phyloP scores from a whole-genome alignment of 1,140 invertebrate genomes.

The Mercenaria mercenaria region DNA sequence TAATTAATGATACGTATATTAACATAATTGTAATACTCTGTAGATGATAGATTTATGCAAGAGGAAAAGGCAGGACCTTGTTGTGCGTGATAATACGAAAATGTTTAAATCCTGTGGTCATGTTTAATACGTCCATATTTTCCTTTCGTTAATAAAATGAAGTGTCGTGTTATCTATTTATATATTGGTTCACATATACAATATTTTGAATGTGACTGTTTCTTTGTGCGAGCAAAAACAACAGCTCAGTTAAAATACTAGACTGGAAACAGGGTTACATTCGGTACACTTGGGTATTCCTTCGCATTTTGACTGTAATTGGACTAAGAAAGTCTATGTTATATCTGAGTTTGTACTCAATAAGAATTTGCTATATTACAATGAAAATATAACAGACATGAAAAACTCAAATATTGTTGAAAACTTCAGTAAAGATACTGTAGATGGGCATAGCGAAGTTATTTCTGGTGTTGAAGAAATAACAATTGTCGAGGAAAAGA shows the following conservation, averaged over 20 bases:
- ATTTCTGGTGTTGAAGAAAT: background rate
- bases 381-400: background rate
- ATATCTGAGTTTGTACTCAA: background rate
- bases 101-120: no score
- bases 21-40: no score
- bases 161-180: background rate
- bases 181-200: background rate
- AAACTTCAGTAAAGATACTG: no score
- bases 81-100: no score
- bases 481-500: background rate
- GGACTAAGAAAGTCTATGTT: slow-evolving; percentile 50
- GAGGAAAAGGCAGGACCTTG: no score
- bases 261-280: background rate
- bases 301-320: background rate
- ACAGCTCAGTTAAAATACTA: slow-evolving; percentile 17
- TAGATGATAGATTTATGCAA: no score
- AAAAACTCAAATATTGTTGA: no score
- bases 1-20: no score
- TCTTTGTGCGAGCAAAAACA: background rate
- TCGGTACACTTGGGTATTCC: background rate
- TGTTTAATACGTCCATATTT: no score
- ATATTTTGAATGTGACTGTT: slow-evolving; percentile 16
- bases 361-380: background rate
- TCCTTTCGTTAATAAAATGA: no score
- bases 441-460: no score